These are phyloP conservation scores for Subacronicta megacephala DNA, from an alignment of 2,888 invertebrate genomes.

Conservation along the genomic window DNA sequence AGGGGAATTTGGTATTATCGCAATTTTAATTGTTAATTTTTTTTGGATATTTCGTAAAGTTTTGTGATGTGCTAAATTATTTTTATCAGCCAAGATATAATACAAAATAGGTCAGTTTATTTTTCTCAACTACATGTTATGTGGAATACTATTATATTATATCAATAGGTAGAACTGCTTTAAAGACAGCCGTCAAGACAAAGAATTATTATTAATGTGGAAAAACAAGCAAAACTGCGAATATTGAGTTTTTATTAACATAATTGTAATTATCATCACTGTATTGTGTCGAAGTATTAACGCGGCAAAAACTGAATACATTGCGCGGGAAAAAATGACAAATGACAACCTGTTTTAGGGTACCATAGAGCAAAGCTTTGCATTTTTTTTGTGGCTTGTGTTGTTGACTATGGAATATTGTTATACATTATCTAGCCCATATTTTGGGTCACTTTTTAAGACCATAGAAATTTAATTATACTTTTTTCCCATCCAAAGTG, in stretches of 20 bases:
- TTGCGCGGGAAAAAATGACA: conserved; percentile 19
- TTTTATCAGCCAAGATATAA: neutral
- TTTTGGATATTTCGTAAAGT: neutral
- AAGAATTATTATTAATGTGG: conserved; percentile 38
- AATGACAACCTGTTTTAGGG: conserved; percentile 11
- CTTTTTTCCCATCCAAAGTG: neutral
- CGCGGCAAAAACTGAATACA: conserved; percentile 22
- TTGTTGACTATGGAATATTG: neutral
- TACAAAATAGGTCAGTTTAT: neutral
- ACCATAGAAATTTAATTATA: no score
- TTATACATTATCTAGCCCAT: no score
- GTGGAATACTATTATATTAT: no score
- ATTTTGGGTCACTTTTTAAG: no score
- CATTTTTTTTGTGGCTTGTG: neutral
- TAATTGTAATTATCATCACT: conserved; percentile 12
- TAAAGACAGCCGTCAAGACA: conserved; percentile 1
- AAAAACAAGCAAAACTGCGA: conserved; percentile 19
- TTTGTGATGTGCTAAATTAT: neutral
- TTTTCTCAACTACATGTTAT: no score
- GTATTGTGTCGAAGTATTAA: conserved; percentile 12
- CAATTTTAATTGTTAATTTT: conserved; percentile 12
- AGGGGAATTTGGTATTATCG: conserved; percentile 31
- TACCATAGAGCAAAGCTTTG: conserved; percentile 8
- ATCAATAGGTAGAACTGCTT: neutral
- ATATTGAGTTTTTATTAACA: conserved; percentile 31